These are phyloP conservation scores for Hyposmocoma kahamanoa DNA, from an alignment of 1,140 invertebrate genomes.

Conservation along the genomic window DNA sequence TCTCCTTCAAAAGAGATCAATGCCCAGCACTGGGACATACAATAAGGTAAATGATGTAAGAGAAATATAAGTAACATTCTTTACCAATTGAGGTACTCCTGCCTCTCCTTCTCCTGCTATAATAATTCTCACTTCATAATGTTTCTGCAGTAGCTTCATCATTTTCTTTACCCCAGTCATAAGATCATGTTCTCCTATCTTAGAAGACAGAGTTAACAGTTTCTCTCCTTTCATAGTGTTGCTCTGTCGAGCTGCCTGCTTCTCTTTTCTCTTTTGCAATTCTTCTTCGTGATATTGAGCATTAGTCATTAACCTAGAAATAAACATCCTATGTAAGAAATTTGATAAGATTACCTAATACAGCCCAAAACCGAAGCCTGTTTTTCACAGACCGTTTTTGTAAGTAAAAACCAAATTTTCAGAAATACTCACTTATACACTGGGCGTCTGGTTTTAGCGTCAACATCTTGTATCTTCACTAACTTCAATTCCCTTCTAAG, in stretches of 20 bases:
- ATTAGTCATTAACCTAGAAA: constrained; percentile 56
- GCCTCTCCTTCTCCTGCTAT: constrained; percentile 71
- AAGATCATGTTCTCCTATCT: constrained; percentile 79
- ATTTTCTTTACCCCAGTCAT: constrained; percentile 76
- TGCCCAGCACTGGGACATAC: too few species aligned
- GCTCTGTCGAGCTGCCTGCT: constrained; percentile 40
- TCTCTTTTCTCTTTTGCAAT: constrained; percentile 55
- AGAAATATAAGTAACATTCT: too few species aligned
- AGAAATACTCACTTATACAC: constrained; percentile 75
- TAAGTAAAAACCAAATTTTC: too few species aligned
- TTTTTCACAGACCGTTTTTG: too few species aligned
- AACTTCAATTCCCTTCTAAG: constrained; percentile 77
- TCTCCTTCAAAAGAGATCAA: constrained; percentile 11
- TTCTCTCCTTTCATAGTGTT: constrained; percentile 73
- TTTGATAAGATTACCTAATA: too few species aligned
- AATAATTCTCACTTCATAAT: constrained; percentile 75
- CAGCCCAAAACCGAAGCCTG: too few species aligned
- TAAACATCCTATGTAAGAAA: too few species aligned
- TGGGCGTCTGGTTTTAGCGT: constrained; percentile 76
- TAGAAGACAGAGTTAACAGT: constrained; percentile 74
- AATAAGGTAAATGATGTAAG: too few species aligned
- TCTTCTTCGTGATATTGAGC: constrained; percentile 63
- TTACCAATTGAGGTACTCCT: neutral
- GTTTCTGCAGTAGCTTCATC: constrained; percentile 76
- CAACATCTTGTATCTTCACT: constrained; percentile 77